Evolutionary conservation across 2,797 vertebrate genomes (phyloP).

Genomic region (Morelia viridis): DNA sequence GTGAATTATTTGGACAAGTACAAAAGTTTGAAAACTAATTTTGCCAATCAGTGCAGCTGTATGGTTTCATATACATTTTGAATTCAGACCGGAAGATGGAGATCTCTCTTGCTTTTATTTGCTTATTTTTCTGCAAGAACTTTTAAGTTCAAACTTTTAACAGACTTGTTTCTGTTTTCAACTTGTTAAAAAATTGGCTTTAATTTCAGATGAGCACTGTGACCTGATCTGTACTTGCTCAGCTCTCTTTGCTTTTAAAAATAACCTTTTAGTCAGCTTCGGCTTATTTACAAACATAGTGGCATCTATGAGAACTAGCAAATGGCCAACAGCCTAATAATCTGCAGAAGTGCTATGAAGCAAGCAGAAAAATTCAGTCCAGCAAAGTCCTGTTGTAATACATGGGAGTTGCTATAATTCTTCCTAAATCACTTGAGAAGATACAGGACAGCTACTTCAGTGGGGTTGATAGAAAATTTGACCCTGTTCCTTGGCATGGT

Average conservation of each 20-base stretch:
- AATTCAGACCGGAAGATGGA: not conserved
- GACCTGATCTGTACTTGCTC: slow-evolving; percentile 1
- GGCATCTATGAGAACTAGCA: not conserved
- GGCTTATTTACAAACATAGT: not conserved
- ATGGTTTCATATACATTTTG: not conserved
- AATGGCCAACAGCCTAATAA: not conserved
- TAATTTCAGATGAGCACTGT: not conserved
- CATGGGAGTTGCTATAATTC: not conserved
- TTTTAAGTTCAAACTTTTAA: not conserved
- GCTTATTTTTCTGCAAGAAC: not conserved
- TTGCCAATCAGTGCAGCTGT: not conserved
- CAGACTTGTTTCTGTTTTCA: not conserved
- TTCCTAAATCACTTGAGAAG: not conserved
- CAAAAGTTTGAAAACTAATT: not conserved
- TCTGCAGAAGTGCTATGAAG: not conserved
- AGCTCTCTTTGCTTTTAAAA: slow-evolving; percentile 3
- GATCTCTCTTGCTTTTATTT: not conserved
- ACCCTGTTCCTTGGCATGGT: not conserved
- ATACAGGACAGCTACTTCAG: not conserved
- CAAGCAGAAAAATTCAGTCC: not conserved
- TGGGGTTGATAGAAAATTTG: not conserved
- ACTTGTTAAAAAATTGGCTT: not conserved
- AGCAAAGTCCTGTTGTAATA: not conserved
- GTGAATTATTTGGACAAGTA: no score
- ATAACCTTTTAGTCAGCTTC: slow-evolving; percentile 21